Percentiles rank a stretch among this genome's conserved stretches.
Conservation (phyloP, 1,140 invertebrate species). For the Aphelenchoides besseyi region DNA sequence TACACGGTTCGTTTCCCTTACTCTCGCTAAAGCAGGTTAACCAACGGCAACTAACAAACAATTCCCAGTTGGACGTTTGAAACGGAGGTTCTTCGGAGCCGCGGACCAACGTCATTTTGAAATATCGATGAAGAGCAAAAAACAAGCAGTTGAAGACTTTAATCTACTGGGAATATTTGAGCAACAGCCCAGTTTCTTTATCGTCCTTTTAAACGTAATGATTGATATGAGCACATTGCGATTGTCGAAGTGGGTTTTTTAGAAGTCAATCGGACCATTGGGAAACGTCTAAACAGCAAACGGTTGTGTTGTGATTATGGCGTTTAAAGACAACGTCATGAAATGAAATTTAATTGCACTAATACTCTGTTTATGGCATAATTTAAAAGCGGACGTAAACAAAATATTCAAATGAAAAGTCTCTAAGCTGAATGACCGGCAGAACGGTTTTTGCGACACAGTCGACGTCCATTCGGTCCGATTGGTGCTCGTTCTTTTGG, state of each 20-base stretch:
- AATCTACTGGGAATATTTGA: too few species aligned
- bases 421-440: too few species aligned
- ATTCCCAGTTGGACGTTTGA: constrained; percentile 1
- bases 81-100: too few species aligned
- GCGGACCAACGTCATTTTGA: background rate
- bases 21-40: too few species aligned
- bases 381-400: background rate
- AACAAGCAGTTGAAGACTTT: constrained; percentile 2
- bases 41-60: background rate
- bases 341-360: background rate
- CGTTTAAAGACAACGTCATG: background rate
- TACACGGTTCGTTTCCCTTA: background rate
- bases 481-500: constrained; percentile 36
- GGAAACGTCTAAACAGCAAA: too few species aligned
- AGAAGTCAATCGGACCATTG: too few species aligned
- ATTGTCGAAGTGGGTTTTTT: too few species aligned
- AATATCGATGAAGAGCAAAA: too few species aligned
- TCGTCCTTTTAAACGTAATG: too few species aligned
- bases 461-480: constrained; percentile 36
- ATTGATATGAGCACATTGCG: too few species aligned
- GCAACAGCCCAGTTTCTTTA: too few species aligned
- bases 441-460: constrained; percentile 44
- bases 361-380: background rate
- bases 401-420: background rate
- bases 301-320: too few species aligned